Evolutionary conservation across 2,113 vertebrate genomes (phyloP).

Genomic region (Hippoglossus stenolepis): DNA sequence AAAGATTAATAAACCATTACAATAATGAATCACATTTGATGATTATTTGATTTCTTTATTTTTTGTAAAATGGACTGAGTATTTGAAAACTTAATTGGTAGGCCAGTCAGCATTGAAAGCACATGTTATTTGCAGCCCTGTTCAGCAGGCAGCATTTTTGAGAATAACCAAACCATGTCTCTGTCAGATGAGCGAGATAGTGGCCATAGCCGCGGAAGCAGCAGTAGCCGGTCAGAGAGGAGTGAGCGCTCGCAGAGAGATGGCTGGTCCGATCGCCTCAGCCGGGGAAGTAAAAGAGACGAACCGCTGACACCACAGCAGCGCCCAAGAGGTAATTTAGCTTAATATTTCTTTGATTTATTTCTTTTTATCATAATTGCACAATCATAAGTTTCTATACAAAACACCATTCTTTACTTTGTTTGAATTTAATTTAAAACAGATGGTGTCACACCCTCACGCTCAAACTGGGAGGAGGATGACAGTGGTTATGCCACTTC

Average conservation of each 20-base stretch:
- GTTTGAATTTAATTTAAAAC: slow-evolving; percentile 14
- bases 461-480: slow-evolving; percentile 97
- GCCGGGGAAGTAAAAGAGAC: slow-evolving; percentile 82
- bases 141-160: not conserved
- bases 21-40: too few relatives aligned
- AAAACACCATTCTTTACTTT: not conserved
- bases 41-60: too few relatives aligned
- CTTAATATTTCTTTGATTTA: not conserved
- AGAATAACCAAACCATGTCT: not conserved
- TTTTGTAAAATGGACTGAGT: too few relatives aligned
- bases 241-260: slow-evolving; percentile 85
- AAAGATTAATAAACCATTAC: too few relatives aligned
- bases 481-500: slow-evolving; percentile 86
- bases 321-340: slow-evolving; percentile 87
- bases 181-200: slow-evolving; percentile 88
- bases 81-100: too few relatives aligned
- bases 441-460: slow-evolving; percentile 94
- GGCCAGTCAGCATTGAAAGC: not conserved
- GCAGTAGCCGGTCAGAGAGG: slow-evolving; percentile 80
- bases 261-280: slow-evolving; percentile 86
- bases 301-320: slow-evolving; percentile 91
- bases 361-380: not conserved
- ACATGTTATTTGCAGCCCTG: not conserved
- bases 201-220: slow-evolving; percentile 79
- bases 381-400: not conserved